phyloP scores from a whole-genome alignment of 2,113 vertebrate genomes.

The Gorsachius goisagi region DNA sequence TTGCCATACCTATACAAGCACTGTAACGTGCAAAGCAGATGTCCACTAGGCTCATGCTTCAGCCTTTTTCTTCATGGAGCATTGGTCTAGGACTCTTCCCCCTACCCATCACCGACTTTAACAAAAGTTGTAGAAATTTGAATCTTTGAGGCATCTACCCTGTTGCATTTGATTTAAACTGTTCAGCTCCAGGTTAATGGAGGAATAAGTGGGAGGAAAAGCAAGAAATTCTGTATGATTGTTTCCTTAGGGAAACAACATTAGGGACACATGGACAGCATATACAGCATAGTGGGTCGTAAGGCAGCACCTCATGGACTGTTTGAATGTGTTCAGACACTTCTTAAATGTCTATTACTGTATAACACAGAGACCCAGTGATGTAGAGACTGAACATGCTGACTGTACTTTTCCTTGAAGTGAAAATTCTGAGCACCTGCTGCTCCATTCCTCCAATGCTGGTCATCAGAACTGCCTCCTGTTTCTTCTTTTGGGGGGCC shows the following conservation, averaged over 20 bases:
- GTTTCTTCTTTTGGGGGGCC: accelerated
- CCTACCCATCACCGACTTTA: background rate
- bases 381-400: background rate
- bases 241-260: background rate
- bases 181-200: background rate
- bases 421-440: background rate
- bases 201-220: background rate
- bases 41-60: background rate
- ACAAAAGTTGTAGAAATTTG: background rate
- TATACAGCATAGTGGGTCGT: background rate
- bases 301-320: background rate
- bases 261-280: background rate
- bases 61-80: background rate
- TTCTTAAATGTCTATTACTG: background rate
- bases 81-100: accelerated
- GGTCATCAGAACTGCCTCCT: accelerated
- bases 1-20: background rate
- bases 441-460: background rate
- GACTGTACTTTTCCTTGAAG: background rate
- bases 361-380: background rate
- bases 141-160: background rate
- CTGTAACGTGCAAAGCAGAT: background rate
- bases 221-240: background rate
- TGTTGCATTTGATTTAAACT: background rate
- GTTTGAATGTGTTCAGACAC: background rate